phyloP scores from a whole-genome alignment of 35 echinoderm and acorn worm species.

The Apostichopus parvimensis region DNA sequence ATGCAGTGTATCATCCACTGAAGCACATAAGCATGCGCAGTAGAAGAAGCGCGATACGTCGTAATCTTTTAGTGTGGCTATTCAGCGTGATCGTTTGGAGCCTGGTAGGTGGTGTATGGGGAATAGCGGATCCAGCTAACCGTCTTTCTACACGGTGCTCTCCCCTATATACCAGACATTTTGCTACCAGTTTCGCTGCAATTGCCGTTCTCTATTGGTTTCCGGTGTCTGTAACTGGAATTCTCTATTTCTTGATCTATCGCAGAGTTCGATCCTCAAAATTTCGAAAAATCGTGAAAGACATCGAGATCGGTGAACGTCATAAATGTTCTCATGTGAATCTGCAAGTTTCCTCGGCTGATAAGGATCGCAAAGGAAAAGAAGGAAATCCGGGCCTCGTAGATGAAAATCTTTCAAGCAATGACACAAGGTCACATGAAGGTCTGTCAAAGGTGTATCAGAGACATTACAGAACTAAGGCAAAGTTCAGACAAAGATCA shows the following conservation, averaged over 20 bases:
- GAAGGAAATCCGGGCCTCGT: too few relatives aligned
- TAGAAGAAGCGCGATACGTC: neutral
- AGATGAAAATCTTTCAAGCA: too few relatives aligned
- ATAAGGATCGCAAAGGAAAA: too few relatives aligned
- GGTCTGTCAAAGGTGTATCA: too few relatives aligned
- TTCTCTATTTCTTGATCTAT: constrained; percentile 8
- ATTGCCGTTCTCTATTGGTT: neutral
- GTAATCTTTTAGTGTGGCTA: neutral
- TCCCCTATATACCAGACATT: neutral
- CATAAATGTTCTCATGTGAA: too few relatives aligned
- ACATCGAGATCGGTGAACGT: neutral
- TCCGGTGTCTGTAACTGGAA: neutral
- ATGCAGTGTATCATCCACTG: constrained; percentile 6
- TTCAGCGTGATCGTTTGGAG: neutral
- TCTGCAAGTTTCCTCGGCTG: too few relatives aligned
- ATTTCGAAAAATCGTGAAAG: neutral
- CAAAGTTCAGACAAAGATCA: neutral
- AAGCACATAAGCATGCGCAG: neutral
- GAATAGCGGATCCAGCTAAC: neutral
- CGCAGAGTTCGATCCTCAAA: neutral
- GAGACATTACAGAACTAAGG: neutral
- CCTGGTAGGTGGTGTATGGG: neutral
- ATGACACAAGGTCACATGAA: too few relatives aligned
- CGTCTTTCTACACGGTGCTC: neutral
- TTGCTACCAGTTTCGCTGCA: neutral